Evolutionary conservation across 2,888 invertebrate genomes (phyloP).

Genomic region (Clunio marinus): DNA sequence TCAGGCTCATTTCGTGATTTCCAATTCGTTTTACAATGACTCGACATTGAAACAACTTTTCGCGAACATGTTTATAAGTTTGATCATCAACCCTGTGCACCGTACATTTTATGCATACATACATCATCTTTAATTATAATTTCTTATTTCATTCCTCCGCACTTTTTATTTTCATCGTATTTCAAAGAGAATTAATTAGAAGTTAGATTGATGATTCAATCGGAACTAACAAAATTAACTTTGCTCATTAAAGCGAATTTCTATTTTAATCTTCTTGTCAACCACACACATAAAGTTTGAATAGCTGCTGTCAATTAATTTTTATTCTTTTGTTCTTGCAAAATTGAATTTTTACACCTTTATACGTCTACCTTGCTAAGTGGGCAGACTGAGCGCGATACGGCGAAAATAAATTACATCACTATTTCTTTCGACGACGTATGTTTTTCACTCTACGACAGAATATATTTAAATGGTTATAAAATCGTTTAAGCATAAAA

Average conservation of each 20-base stretch:
- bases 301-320: constrained; percentile 20
- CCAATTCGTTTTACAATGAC: not conserved
- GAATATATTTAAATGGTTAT: constrained; percentile 6
- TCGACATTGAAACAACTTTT: no score
- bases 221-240: not conserved
- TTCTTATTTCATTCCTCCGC: no score
- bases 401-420: not conserved
- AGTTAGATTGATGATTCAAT: not conserved
- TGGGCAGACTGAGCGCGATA: not conserved
- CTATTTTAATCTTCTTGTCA: constrained; percentile 10
- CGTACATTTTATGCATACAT: no score
- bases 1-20: not conserved
- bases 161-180: no score
- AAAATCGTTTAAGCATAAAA: not conserved
- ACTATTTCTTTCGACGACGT: not conserved
- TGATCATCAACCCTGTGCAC: no score
- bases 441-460: not conserved
- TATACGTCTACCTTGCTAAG: not conserved
- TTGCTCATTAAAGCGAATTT: not conserved
- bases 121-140: no score
- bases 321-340: not conserved
- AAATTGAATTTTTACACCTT: constrained; percentile 15
- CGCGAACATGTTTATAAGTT: no score
- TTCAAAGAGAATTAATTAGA: no score
- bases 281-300: constrained; percentile 6